phyloP scores from a whole-genome alignment of 2,888 invertebrate genomes.

The Pristionchus mayeri region DNA sequence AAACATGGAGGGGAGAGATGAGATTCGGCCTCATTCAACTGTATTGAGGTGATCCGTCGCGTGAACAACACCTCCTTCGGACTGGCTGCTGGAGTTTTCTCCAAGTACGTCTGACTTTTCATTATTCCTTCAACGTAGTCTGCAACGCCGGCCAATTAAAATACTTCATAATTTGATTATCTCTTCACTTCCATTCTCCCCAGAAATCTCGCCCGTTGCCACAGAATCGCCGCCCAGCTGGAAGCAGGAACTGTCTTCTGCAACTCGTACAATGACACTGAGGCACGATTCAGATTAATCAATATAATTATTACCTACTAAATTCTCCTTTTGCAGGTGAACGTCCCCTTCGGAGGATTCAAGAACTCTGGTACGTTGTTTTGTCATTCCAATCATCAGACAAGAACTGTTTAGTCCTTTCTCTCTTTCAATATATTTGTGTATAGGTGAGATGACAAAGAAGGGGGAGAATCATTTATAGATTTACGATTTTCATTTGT shows the following conservation, averaged over 20 bases:
- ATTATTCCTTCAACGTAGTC: background rate
- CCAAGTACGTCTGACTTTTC: slow-evolving; percentile 77
- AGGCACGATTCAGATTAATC: slow-evolving; percentile 72
- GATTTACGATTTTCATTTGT: too few relatives aligned
- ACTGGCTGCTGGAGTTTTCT: slow-evolving; percentile 80
- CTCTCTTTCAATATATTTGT: too few relatives aligned
- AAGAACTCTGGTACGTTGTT: slow-evolving; percentile 76
- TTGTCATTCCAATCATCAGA: background rate
- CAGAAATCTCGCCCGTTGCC: slow-evolving; percentile 78
- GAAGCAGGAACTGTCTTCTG: slow-evolving; percentile 80
- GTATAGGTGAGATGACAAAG: too few relatives aligned
- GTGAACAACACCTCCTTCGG: slow-evolving; percentile 80
- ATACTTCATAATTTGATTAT: background rate
- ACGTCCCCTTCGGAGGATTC: slow-evolving; percentile 81
- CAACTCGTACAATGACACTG: slow-evolving; percentile 80
- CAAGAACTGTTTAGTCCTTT: too few relatives aligned
- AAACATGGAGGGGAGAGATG: too few relatives aligned
- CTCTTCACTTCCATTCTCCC: background rate
- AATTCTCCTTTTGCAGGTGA: slow-evolving; percentile 60
- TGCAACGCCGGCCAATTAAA: too few relatives aligned
- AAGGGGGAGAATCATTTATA: too few relatives aligned
- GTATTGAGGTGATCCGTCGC: slow-evolving; percentile 74
- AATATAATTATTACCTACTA: too few relatives aligned
- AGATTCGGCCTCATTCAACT: too few relatives aligned
- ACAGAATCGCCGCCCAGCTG: slow-evolving; percentile 78